Percentiles rank a stretch among this genome's conserved stretches.
These are phyloP conservation scores for Chrysolina haemoptera DNA, from an alignment of 2,888 invertebrate genomes.

Conservation along the genomic window DNA sequence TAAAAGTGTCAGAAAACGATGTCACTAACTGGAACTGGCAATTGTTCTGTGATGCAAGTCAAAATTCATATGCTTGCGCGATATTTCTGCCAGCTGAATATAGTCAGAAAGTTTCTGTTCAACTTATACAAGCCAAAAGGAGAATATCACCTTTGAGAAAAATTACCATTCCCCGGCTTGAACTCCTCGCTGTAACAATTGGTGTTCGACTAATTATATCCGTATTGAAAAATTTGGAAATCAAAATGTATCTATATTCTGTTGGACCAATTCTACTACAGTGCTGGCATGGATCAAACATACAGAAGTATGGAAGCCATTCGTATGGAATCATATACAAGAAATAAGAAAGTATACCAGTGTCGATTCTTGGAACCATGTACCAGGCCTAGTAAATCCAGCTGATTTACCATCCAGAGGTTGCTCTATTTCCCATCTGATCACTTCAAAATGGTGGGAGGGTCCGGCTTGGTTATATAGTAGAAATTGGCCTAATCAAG, in stretches of 20 bases:
- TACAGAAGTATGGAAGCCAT: slow-evolving; percentile 53
- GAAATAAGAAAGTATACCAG: slow-evolving; percentile 44
- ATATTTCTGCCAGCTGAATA: neutral
- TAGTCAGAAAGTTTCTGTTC: slow-evolving; percentile 21
- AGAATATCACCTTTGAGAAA: slow-evolving; percentile 22
- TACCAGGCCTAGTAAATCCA: slow-evolving; percentile 51
- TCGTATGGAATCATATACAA: slow-evolving; percentile 54
- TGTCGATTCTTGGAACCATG: slow-evolving; percentile 53
- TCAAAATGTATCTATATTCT: slow-evolving; percentile 29
- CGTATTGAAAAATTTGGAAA: slow-evolving; percentile 23
- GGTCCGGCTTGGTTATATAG: slow-evolving; percentile 55
- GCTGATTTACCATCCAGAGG: slow-evolving; percentile 56
- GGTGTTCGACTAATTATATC: slow-evolving; percentile 29
- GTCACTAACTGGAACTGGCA: slow-evolving; percentile 23
- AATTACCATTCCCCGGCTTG: slow-evolving; percentile 35
- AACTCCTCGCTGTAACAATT: slow-evolving; percentile 34
- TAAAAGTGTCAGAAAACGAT: slow-evolving; percentile 12
- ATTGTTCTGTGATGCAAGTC: slow-evolving; percentile 41
- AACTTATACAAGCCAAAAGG: slow-evolving; percentile 23
- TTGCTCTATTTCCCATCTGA: slow-evolving; percentile 52
- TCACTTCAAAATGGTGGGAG: slow-evolving; percentile 59
- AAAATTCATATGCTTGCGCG: too few relatives aligned
- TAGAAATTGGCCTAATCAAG: slow-evolving; percentile 28
- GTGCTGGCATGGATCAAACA: slow-evolving; percentile 56
- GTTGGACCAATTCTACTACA: slow-evolving; percentile 57